phyloP scores from a whole-genome alignment of 2,113 vertebrate species.

The Urocolius indicus region DNA sequence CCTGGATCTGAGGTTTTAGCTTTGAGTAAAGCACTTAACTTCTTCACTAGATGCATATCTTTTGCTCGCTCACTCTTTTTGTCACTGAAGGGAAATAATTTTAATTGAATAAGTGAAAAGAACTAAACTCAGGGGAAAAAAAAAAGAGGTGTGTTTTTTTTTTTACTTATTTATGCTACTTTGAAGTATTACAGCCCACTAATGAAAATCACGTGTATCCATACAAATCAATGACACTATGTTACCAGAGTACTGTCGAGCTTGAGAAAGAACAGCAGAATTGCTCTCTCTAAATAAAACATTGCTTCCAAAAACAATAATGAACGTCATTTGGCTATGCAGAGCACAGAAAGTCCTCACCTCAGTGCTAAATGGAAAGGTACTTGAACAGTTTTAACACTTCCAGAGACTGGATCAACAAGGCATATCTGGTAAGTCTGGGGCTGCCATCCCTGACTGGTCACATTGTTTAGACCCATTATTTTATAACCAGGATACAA shows the following conservation, averaged over 20 bases:
- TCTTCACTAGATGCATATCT: conserved; percentile 95
- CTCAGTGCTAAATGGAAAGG: conserved; percentile 97
- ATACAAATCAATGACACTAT: neutral
- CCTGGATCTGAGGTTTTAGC: conserved; percentile 80
- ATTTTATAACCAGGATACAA: conserved; percentile 96
- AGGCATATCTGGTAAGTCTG: conserved; percentile 97
- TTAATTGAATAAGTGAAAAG: neutral
- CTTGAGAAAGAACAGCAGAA: neutral
- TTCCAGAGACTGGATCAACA: conserved; percentile 88
- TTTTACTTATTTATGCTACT: neutral
- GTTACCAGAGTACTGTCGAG: neutral
- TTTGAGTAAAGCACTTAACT: conserved; percentile 84
- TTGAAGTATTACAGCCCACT: neutral
- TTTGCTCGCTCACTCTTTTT: conserved; percentile 97
- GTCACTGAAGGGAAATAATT: conserved; percentile 80
- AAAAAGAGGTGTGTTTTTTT: neutral
- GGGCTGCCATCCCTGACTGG: conserved; percentile 95
- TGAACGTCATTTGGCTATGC: neutral
- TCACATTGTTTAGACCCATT: conserved; percentile 98
- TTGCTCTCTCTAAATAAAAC: neutral
- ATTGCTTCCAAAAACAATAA: neutral
- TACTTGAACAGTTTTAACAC: conserved; percentile 87
- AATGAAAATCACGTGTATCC: neutral
- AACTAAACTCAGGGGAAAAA: neutral
- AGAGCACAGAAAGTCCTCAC: conserved; percentile 63